These are phyloP conservation scores for Pangasius mekongensis DNA, from an alignment of 2,797 vertebrate species.

Conservation along the genomic window DNA sequence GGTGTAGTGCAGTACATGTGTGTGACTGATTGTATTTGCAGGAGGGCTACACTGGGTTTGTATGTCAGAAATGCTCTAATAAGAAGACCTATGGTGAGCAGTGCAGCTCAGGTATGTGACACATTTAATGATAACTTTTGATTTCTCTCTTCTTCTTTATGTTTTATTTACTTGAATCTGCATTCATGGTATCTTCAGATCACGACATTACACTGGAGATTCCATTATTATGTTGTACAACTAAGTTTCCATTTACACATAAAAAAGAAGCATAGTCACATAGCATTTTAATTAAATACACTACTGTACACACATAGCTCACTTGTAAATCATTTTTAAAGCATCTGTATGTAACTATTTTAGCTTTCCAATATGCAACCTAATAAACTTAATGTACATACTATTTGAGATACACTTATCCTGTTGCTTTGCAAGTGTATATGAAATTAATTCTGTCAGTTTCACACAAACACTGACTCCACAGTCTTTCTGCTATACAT, in stretches of 20 bases:
- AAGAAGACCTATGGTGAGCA: conserved; percentile 77
- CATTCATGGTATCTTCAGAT: background rate
- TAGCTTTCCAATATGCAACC: background rate
- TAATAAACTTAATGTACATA: background rate
- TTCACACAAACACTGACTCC: background rate
- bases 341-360: background rate
- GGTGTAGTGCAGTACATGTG: background rate
- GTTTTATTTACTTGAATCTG: background rate
- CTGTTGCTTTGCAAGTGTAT: background rate
- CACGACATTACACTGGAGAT: background rate
- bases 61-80: conserved; percentile 86
- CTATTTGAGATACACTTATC: background rate
- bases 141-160: background rate
- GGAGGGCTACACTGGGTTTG: conserved; percentile 79
- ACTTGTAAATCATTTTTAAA: background rate
- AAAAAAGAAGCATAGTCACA: no score
- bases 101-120: conserved; percentile 82
- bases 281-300: background rate
- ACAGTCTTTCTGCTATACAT: background rate
- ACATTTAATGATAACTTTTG: background rate
- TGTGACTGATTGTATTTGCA: conserved; percentile 52
- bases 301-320: background rate
- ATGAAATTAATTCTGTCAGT: background rate
- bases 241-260: background rate
- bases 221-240: background rate